Conservation (phyloP, 1,140 invertebrate genomes). For the Dreissena polymorpha region DNA sequence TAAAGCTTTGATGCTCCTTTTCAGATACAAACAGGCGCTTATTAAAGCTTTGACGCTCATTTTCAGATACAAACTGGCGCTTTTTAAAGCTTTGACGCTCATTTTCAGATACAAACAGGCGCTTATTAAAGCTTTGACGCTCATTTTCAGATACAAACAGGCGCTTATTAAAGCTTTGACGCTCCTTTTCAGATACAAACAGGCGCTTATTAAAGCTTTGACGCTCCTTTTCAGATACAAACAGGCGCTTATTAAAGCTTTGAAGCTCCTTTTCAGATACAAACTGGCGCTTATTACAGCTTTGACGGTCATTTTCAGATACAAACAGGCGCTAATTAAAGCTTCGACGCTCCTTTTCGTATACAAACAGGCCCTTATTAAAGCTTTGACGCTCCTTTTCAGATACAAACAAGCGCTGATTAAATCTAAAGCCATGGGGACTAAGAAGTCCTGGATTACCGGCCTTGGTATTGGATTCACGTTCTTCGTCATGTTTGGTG, state of each 20-base stretch:
- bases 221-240: slow-evolving; percentile 81
- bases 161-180: slow-evolving; percentile 82
- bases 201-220: slow-evolving; percentile 82
- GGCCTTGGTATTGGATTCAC: slow-evolving; percentile 85
- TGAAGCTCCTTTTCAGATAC: slow-evolving; percentile 80
- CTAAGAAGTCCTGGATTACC: slow-evolving; percentile 86
- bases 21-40: slow-evolving; percentile 84
- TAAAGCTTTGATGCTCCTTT: slow-evolving; percentile 77
- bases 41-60: slow-evolving; percentile 78
- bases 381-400: slow-evolving; percentile 57
- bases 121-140: slow-evolving; percentile 81
- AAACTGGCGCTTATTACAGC: slow-evolving; percentile 83
- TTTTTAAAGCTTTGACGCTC: slow-evolving; percentile 80
- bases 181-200: slow-evolving; percentile 81
- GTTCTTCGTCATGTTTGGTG: slow-evolving; percentile 87
- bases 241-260: slow-evolving; percentile 82
- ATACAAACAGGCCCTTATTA: slow-evolving; percentile 84
- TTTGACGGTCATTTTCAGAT: slow-evolving; percentile 77
- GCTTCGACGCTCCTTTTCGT: slow-evolving; percentile 77
- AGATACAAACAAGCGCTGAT: slow-evolving; percentile 84
- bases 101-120: slow-evolving; percentile 82
- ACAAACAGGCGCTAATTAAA: slow-evolving; percentile 83
- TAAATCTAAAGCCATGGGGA: slow-evolving; percentile 85
- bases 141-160: slow-evolving; percentile 81
- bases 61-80: slow-evolving; percentile 83